Percentiles rank a stretch among this genome's conserved stretches.
Conservation (phyloP, 1,140 invertebrate genomes). For the Bombus haemorrhoidalis region DNA sequence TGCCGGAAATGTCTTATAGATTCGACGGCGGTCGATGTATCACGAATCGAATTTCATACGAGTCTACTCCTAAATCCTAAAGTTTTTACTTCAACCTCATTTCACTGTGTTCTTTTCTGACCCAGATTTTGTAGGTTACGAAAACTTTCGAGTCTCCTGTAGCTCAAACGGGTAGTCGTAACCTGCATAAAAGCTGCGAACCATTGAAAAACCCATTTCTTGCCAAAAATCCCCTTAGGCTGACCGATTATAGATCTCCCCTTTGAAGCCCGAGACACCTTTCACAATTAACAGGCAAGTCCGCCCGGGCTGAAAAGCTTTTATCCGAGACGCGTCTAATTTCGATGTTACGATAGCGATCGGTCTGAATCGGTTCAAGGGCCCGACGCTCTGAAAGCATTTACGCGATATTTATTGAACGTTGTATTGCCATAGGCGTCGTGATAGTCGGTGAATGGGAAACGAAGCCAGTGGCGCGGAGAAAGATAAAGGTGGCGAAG, state of each 20-base stretch:
- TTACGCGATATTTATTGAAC: constrained; percentile 71
- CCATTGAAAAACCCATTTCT: background rate
- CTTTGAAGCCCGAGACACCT: constrained; percentile 22
- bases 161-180: background rate
- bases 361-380: constrained; percentile 57
- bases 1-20: background rate
- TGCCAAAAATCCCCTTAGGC: background rate
- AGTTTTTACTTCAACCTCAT: too few species aligned
- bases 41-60: too few species aligned
- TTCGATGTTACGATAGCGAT: constrained; percentile 51
- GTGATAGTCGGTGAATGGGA: constrained; percentile 70
- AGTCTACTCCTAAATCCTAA: too few species aligned
- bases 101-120: too few species aligned
- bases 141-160: background rate
- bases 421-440: constrained; percentile 59
- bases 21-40: too few species aligned
- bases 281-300: constrained; percentile 19
- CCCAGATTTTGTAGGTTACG: background rate
- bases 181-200: background rate
- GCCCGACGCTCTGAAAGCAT: constrained; percentile 64
- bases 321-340: constrained; percentile 41
- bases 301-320: constrained; percentile 17
- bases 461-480: constrained; percentile 72
- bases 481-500: constrained; percentile 69
- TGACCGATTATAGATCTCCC: background rate